phyloP scores from a whole-genome alignment of 2,888 invertebrate species.

The Eupsilia transversa region DNA sequence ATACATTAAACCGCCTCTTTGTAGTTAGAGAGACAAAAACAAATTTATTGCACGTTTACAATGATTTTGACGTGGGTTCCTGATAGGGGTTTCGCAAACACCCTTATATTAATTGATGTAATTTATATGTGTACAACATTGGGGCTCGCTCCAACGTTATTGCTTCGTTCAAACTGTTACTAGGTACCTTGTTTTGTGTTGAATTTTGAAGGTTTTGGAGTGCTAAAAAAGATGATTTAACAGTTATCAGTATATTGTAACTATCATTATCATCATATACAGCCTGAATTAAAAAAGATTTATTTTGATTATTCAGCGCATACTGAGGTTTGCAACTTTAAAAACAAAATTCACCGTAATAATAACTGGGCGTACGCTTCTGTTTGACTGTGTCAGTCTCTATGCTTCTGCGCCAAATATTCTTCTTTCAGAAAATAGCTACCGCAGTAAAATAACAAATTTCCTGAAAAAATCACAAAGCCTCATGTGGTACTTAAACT shows the following conservation, averaged over 20 bases:
- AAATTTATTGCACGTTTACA: constrained; percentile 69
- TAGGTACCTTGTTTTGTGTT: constrained; percentile 37
- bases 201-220: constrained; percentile 20
- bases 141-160: constrained; percentile 47
- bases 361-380: neutral
- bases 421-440: neutral
- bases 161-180: constrained; percentile 52
- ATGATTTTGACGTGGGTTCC: constrained; percentile 72
- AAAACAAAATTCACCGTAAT: neutral
- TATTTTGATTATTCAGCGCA: neutral
- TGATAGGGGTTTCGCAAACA: constrained; percentile 68
- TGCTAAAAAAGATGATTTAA: neutral
- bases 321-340: neutral
- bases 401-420: neutral
- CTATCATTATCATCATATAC: neutral
- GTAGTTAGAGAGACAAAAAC: constrained; percentile 69
- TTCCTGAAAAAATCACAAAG: neutral
- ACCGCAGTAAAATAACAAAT: neutral
- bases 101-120: constrained; percentile 73
- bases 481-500: neutral
- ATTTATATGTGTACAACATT: constrained; percentile 68
- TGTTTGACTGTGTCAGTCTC: neutral
- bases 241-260: neutral
- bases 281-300: neutral
- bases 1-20: constrained; percentile 49